Conservation (phyloP, 1,140 invertebrate species). For the Odontomachus brunneus region DNA sequence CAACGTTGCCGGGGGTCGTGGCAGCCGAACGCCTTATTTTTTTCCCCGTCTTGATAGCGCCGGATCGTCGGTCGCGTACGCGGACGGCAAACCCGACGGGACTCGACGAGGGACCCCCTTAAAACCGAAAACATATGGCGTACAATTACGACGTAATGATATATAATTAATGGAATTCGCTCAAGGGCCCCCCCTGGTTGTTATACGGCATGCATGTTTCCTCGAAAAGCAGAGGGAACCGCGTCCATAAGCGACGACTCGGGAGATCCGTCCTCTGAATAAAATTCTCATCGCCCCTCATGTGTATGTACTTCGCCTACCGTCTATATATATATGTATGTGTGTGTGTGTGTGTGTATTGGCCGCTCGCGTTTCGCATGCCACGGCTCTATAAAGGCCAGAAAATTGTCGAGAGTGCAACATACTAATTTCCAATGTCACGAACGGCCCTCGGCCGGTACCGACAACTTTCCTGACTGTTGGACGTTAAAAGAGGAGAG, state of each 20-base stretch:
- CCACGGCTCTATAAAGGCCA: constrained; percentile 55
- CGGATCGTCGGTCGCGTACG: constrained; percentile 13
- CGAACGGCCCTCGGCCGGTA: constrained; percentile 18
- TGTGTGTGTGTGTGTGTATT: background rate
- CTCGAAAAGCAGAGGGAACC: constrained; percentile 62
- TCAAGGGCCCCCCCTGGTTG: constrained; percentile 24
- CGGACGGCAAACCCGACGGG: constrained; percentile 15
- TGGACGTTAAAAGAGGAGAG: constrained; percentile 32
- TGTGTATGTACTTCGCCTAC: constrained; percentile 18
- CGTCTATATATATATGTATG: background rate
- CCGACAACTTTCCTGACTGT: constrained; percentile 44
- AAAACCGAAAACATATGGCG: constrained; percentile 70
- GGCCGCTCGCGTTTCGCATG: constrained; percentile 61
- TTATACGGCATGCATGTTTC: constrained; percentile 61
- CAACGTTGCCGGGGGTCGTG: constrained; percentile 26
- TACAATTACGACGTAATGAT: constrained; percentile 72
- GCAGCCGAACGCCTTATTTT: constrained; percentile 21
- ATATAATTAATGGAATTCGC: constrained; percentile 73
- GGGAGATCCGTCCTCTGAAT: constrained; percentile 62
- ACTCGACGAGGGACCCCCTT: constrained; percentile 43
- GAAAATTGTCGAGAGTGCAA: constrained; percentile 65
- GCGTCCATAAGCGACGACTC: constrained; percentile 34
- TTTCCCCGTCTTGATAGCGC: constrained; percentile 33
- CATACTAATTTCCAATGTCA: constrained; percentile 62
- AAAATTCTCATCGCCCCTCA: constrained; percentile 60